phyloP scores from a whole-genome alignment of 1,140 invertebrate genomes.

The Chionoecetes opilio region DNA sequence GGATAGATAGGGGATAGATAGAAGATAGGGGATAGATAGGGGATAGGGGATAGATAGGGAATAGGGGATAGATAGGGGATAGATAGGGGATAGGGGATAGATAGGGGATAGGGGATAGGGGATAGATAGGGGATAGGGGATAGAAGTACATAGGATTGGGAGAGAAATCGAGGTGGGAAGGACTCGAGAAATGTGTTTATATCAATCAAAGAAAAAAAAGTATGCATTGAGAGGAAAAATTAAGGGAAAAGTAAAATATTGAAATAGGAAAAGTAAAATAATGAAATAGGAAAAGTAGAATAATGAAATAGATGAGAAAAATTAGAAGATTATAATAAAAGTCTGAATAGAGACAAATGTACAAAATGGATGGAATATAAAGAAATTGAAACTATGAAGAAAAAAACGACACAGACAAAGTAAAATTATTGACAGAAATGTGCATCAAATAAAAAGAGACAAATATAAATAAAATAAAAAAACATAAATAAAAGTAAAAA shows the following conservation, averaged over 20 bases:
- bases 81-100: background rate
- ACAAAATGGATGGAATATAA: background rate
- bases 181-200: background rate
- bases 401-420: too few species aligned
- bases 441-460: background rate
- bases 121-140: background rate
- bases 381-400: too few species aligned
- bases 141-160: background rate
- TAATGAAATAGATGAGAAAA: background rate
- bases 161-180: background rate
- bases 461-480: background rate
- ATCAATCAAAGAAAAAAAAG: background rate
- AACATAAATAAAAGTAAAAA: too few species aligned
- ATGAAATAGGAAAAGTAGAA: too few species aligned
- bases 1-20: background rate
- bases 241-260: background rate
- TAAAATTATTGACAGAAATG: background rate
- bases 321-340: background rate
- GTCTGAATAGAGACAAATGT: background rate
- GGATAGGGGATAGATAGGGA: background rate
- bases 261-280: background rate
- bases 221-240: background rate
- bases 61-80: background rate
- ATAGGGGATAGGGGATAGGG: background rate
- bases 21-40: background rate